Percentiles rank a stretch among this genome's conserved stretches.
Conservation (phyloP, 2,888 invertebrate species). For the Monochamus alternatus region DNA sequence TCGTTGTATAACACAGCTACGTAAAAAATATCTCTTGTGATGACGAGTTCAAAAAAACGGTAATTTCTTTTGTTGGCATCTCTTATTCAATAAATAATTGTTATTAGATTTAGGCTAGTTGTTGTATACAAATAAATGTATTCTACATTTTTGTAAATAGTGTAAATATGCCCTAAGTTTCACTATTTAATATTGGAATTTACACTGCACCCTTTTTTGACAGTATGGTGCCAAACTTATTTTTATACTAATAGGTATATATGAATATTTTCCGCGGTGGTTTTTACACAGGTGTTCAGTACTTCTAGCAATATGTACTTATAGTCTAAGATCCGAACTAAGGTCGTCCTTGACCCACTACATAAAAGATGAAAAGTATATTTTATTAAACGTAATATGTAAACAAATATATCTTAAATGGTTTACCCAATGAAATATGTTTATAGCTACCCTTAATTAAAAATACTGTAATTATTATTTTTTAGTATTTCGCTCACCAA, state of each 20-base stretch:
- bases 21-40: too few relatives aligned
- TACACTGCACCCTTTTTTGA: not conserved
- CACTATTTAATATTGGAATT: not conserved
- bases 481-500: too few relatives aligned
- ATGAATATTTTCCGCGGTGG: not conserved
- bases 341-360: too few relatives aligned
- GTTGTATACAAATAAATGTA: conserved; percentile 62
- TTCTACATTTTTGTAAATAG: conserved; percentile 59
- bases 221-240: conserved; percentile 13
- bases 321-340: not conserved
- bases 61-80: conserved; percentile 50
- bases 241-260: not conserved
- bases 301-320: not conserved
- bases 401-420: too few relatives aligned
- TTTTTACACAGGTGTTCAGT: not conserved
- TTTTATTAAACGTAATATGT: too few relatives aligned
- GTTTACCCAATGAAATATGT: too few relatives aligned
- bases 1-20: too few relatives aligned
- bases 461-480: too few relatives aligned
- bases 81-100: conserved; percentile 54
- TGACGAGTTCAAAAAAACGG: conserved; percentile 1
- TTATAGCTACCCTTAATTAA: too few relatives aligned
- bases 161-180: conserved; percentile 58
- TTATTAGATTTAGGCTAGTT: conserved; percentile 59
- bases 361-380: too few relatives aligned